These are phyloP conservation scores for Sycophila texana DNA, from an alignment of 2,888 invertebrate species.

Conservation along the genomic window DNA sequence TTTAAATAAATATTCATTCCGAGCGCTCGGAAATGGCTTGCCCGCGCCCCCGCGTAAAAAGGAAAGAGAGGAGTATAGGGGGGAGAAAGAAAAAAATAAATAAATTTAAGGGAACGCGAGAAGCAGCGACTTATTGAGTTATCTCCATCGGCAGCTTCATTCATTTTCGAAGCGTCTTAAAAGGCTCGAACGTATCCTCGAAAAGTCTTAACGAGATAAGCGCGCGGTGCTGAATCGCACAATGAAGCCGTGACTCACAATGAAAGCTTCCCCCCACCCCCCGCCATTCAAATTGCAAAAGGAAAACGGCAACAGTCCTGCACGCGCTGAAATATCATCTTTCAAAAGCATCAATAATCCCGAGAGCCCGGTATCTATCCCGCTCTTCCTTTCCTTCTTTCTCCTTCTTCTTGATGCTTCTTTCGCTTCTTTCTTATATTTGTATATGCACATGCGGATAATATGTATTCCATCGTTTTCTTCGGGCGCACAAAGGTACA, in stretches of 20 bases:
- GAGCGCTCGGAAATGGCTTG: too few relatives aligned
- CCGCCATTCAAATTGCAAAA: background rate
- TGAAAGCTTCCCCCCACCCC: slow-evolving; percentile 20
- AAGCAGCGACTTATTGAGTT: too few relatives aligned
- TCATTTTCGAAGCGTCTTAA: too few relatives aligned
- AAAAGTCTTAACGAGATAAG: slow-evolving; percentile 51
- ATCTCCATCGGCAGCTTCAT: too few relatives aligned
- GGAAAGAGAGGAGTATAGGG: too few relatives aligned
- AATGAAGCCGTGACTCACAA: slow-evolving; percentile 24
- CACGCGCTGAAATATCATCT: slow-evolving; percentile 49
- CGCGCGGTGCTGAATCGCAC: slow-evolving; percentile 28
- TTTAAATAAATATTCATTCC: too few relatives aligned
- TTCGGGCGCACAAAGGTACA: slow-evolving; percentile 19
- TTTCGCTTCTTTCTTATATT: too few relatives aligned
- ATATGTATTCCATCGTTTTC: slow-evolving; percentile 17
- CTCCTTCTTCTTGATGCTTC: background rate
- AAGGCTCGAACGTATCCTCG: background rate
- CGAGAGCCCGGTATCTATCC: slow-evolving; percentile 10
- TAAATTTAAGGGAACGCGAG: too few relatives aligned
- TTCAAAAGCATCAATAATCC: slow-evolving; percentile 52
- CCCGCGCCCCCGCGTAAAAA: too few relatives aligned
- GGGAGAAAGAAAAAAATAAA: too few relatives aligned
- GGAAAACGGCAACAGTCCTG: slow-evolving; percentile 3
- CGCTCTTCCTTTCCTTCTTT: slow-evolving; percentile 24
- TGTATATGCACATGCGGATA: too few relatives aligned